These are phyloP conservation scores for Indri indri DNA, from an alignment of 2,113 vertebrate genomes.

Conservation along the genomic window DNA sequence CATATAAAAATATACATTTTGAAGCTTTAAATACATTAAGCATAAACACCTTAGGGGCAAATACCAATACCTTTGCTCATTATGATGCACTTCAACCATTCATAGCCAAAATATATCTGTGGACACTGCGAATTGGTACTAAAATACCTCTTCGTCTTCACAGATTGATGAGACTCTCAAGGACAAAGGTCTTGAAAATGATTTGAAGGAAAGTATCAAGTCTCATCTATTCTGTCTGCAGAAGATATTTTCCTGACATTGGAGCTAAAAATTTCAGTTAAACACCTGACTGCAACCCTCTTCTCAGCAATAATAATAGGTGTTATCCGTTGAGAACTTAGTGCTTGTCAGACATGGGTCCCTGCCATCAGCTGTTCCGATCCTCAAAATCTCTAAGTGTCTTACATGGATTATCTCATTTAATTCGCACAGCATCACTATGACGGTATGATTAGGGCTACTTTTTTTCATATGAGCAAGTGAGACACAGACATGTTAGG, in stretches of 20 bases:
- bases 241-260: slow-evolving; percentile 13
- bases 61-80: background rate
- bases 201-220: slow-evolving; percentile 42
- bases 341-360: background rate
- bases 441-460: background rate
- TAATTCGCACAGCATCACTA: background rate
- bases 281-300: background rate
- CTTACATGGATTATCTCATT: background rate
- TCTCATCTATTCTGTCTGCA: background rate
- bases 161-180: slow-evolving; percentile 14
- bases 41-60: background rate
- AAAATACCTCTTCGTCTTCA: slow-evolving; percentile 1
- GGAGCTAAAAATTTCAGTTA: background rate
- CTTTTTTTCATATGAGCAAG: background rate
- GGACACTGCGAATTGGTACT: background rate
- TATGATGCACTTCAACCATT: slow-evolving; percentile 23
- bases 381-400: background rate
- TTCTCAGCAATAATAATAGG: background rate
- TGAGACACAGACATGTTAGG: background rate
- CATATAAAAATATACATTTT: background rate
- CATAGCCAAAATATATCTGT: background rate
- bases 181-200: slow-evolving; percentile 35
- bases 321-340: background rate
- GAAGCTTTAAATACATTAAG: background rate
- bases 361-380: background rate